A percentile compares a stretch with the other conserved stretches of the same genome.
These are phyloP conservation scores for Pterostichus madidus DNA, from an alignment of 2,888 invertebrate genomes.

Conservation along the genomic window DNA sequence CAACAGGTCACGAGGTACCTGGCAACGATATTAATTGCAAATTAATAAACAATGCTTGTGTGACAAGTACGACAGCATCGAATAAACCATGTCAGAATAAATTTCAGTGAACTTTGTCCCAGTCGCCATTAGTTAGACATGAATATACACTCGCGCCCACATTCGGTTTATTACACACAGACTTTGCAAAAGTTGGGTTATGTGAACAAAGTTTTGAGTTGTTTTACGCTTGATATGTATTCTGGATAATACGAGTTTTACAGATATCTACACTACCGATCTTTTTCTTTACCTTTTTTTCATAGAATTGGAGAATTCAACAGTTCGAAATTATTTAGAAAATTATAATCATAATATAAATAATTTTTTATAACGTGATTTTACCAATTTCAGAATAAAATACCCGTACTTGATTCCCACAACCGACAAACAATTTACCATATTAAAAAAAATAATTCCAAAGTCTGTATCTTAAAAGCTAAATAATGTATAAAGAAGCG, in stretches of 20 bases:
- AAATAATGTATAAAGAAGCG: too few relatives aligned
- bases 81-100: conserved; percentile 12
- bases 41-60: conserved; percentile 25
- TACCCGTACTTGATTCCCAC: too few relatives aligned
- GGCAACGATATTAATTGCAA: conserved; percentile 14
- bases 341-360: too few relatives aligned
- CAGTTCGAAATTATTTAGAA: too few relatives aligned
- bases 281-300: not conserved
- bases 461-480: too few relatives aligned
- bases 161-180: conserved; percentile 32
- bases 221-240: conserved; percentile 20
- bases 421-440: too few relatives aligned
- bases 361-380: too few relatives aligned
- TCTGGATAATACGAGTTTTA: conserved; percentile 7
- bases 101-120: not conserved
- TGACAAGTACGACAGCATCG: not conserved
- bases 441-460: too few relatives aligned
- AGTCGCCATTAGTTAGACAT: conserved; percentile 34
- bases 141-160: conserved; percentile 38
- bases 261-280: not conserved
- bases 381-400: too few relatives aligned
- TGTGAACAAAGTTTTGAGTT: not conserved
- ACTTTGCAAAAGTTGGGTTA: conserved; percentile 29
- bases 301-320: too few relatives aligned
- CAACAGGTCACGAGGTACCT: not conserved